Evolutionary conservation across 1,140 invertebrate genomes (phyloP), one percentile per base, ranked within the genome.

Genomic region (Calliphora vicina): DNA sequence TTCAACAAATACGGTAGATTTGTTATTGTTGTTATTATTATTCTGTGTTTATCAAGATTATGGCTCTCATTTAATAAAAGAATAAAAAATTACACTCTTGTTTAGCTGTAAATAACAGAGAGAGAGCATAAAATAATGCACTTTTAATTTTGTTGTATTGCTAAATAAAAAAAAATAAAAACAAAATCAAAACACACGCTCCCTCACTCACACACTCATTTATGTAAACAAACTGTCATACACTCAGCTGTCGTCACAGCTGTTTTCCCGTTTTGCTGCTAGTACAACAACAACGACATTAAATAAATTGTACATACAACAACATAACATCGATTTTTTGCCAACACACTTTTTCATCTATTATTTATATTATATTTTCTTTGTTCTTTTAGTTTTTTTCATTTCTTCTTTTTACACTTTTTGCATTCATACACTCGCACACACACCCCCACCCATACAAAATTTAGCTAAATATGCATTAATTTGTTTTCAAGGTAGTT

Each of bases 241-340:
- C 20, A 67, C 61, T 67, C 61, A 67, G 61, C 61, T 67, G 61
- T 67, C 20, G 20, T 67, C 20, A 67, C 61, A 67, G 61, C 61
- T 67, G 61, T 67, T 67, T 67, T 67, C 13, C 61, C 61, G n/a
- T 67, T 67, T 67, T 67, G n/a, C n/a, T 67, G n/a, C n/a, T 35
- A 8, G 2, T 35, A 35, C 2, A 35, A 35, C 61, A 23, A 23
- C 20, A 67, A 67, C 61, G 23, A 35, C 29, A 4, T 35, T 2
- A 35, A 67, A 67, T 23, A 67, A 6, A 67, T n/a, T 50, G 45
- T 67, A 67, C n/a, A 23, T 23, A 67, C 20, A 67, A 67, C 13
- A 57, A n/a, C 50, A n/a, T 17, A 57, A 57, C 61, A 67, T 67
- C 61, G 61, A 67, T 67, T 67, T 67, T 50, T 67, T 67, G n/a